phyloP scores from a whole-genome alignment of 1,140 invertebrate genomes.

The Himalopsyche phryganea region DNA sequence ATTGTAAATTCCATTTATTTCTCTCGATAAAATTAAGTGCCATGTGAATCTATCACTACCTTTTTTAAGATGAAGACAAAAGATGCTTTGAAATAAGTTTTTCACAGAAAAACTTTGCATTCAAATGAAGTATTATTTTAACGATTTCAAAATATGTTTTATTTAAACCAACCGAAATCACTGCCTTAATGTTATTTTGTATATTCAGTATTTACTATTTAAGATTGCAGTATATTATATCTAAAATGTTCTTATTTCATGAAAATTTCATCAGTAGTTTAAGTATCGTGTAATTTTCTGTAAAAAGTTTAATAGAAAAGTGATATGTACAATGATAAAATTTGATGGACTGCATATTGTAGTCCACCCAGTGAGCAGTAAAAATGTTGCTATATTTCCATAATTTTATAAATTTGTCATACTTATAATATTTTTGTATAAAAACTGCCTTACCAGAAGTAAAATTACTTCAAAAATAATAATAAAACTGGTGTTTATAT shows the following conservation, averaged over 20 bases:
- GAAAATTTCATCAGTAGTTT: conserved; percentile 1
- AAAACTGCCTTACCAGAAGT: conserved; percentile 11
- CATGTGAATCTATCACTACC: too few species aligned
- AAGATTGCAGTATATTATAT: not conserved
- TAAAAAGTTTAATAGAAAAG: conserved; percentile 16
- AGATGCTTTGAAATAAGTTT: too few species aligned
- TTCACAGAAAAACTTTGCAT: too few species aligned
- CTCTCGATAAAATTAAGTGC: too few species aligned
- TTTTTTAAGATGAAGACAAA: too few species aligned
- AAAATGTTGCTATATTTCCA: conserved; percentile 10
- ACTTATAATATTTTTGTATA: conserved; percentile 9
- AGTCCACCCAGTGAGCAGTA: conserved; percentile 18
- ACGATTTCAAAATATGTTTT: not conserved
- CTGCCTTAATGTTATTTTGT: conserved; percentile 5
- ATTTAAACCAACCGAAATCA: not conserved
- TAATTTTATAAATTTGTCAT: not conserved
- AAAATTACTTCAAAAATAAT: conserved; percentile 14
- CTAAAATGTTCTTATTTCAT: conserved; percentile 6
- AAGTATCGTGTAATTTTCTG: conserved; percentile 13
- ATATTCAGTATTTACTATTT: not conserved
- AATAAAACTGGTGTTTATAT: too few species aligned
- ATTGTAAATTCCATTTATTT: too few species aligned
- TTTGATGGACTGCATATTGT: conserved; percentile 30
- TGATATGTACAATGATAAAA: not conserved
- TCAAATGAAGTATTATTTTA: conserved; percentile 1